Evolutionary conservation across 2,888 invertebrate species (phyloP).

Genomic region (Pandemis corylana): DNA sequence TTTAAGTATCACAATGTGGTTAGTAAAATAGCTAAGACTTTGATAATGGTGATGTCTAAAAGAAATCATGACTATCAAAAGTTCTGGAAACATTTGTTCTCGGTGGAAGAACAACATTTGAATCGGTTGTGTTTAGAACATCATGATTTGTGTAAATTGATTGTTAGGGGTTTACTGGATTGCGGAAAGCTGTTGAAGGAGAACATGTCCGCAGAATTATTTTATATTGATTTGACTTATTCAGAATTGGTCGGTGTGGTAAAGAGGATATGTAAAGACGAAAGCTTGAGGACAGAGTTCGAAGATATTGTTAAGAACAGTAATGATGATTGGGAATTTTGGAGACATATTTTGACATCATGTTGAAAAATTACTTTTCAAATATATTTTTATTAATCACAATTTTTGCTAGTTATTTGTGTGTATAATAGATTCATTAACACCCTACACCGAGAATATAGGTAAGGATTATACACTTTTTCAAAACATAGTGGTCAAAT

Average conservation of each 20-base stretch:
- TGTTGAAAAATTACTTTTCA: slow-evolving; percentile 35
- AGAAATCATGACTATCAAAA: slow-evolving; percentile 57
- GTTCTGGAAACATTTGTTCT: slow-evolving; percentile 70
- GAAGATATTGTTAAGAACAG: slow-evolving; percentile 72
- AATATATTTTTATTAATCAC: slow-evolving; percentile 1
- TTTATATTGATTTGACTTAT: slow-evolving; percentile 81
- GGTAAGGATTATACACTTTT: not conserved
- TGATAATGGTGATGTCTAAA: slow-evolving; percentile 57
- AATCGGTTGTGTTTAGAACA: slow-evolving; percentile 64
- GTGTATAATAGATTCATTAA: not conserved
- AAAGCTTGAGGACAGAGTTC: slow-evolving; percentile 70
- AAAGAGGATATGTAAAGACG: slow-evolving; percentile 68
- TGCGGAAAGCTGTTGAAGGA: slow-evolving; percentile 69
- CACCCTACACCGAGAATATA: not conserved
- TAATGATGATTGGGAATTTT: slow-evolving; percentile 74
- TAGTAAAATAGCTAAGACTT: slow-evolving; percentile 52
- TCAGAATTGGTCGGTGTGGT: slow-evolving; percentile 75
- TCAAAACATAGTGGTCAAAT: not conserved
- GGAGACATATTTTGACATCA: slow-evolving; percentile 65
- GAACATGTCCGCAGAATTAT: slow-evolving; percentile 69
- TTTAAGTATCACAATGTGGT: slow-evolving; percentile 51
- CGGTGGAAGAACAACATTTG: slow-evolving; percentile 59
- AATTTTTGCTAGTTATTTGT: not conserved
- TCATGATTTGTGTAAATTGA: slow-evolving; percentile 60
- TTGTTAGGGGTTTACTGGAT: slow-evolving; percentile 69